Base-by-base conservation (phyloP, 1,140 invertebrate genomes). In the Mycetomoellerius zeteki region DNA sequence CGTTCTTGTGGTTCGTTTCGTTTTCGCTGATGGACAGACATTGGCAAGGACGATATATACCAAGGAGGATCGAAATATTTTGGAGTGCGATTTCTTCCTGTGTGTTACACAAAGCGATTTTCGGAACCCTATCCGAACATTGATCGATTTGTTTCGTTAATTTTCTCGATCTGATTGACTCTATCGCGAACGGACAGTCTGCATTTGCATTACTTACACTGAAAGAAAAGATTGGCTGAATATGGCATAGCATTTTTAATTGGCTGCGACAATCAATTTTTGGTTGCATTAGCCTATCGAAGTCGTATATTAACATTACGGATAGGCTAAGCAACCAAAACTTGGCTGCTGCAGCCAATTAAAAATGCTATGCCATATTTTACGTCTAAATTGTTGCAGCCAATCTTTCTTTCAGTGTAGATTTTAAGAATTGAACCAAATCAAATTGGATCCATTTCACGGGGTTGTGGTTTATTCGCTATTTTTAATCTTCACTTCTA, bases 101-200 rank as follows among this genome's bases (percentile, higher is more conserved):
- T n/a, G n/a, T n/a, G 16, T 47, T 37, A 2, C 24, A 62, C 47
- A 73, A 75, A 43, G 56, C 69, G 24, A 56, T 50, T 84, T n/a
- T 54, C 14, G 19, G n/a, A 16, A 24, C 4, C 4, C 30, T 3
- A 12, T n/a, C 19, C 65, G 21, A 47, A 21, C 12, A 6, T 12
- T 16, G 24, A 73, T 33, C 69, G n/a, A 82, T 14, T n/a, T 33
- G 56, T 75, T 84, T 73, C 69, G 43, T 75, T 84, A 75, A 82
- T 84, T 84, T 84, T 75, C 30, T 65, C 78, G 19, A 82, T 33
- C 67, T 69, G 54, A 75, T 84, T 60, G 69, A 75, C 27, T 84
- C 27, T 1, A 75, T 24, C 80, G 14, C 37, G 27, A 75, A 84
- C 56, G 27, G 37, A 84, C 30, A 50, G 33, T 47, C 24, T 52